Evolutionary conservation across 2,797 vertebrate genomes (phyloP).

Genomic region (Eulemur mongoz): DNA sequence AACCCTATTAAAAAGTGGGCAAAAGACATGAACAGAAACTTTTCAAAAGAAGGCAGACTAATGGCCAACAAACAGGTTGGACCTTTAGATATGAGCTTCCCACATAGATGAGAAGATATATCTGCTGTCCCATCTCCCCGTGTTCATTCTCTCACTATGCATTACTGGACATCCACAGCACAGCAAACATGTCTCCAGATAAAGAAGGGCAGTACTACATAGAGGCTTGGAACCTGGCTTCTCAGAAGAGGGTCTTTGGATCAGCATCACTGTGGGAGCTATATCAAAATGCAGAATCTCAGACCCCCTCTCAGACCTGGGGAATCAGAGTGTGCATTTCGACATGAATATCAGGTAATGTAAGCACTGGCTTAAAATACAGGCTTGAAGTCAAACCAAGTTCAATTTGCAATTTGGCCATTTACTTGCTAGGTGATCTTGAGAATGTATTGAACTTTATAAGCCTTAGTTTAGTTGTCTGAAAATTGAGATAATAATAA

Average conservation of each 20-base stretch:
- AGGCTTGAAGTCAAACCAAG: neutral
- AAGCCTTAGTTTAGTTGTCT: neutral
- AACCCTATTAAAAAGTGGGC: no score
- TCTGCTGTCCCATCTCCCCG: neutral
- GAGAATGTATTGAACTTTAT: neutral
- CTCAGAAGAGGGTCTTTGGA: neutral
- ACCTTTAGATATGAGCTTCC: neutral
- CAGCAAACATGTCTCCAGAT: no score
- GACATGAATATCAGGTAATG: neutral
- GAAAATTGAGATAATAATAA: neutral
- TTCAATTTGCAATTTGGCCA: neutral
- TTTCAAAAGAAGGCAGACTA: no score
- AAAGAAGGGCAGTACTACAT: fast-evolving
- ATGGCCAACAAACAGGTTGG: no score
- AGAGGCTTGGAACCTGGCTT: neutral
- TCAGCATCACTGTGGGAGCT: fast-evolving
- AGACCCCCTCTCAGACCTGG: neutral
- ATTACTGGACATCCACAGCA: neutral
- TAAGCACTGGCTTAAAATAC: neutral
- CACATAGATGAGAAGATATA: neutral
- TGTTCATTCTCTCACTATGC: neutral
- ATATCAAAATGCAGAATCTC: neutral
- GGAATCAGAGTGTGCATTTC: neutral
- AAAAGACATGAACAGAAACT: no score
- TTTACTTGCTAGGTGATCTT: neutral